A percentile compares a stretch with the other conserved stretches of the same genome.
Evolutionary conservation across 2,113 vertebrate genomes (phyloP).

Genomic region (Triplophysa dalaica): DNA sequence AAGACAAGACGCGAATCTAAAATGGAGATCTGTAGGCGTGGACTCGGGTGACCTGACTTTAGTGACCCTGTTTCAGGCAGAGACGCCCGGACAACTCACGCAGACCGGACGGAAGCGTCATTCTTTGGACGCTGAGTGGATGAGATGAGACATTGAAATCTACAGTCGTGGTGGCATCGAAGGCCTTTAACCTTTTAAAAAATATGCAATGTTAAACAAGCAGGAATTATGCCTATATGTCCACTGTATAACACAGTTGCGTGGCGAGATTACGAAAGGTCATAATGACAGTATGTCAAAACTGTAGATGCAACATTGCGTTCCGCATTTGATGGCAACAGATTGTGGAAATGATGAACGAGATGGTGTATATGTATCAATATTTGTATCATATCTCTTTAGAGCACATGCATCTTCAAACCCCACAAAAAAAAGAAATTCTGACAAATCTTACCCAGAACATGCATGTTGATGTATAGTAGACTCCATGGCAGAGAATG

Average conservation of each 20-base stretch:
- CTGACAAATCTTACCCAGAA: conserved; percentile 48
- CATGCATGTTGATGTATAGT: conserved; percentile 61
- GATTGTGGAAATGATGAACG: not conserved
- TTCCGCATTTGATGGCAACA: conserved; percentile 59
- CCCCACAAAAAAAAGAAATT: conserved; percentile 51
- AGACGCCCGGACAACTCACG: not conserved
- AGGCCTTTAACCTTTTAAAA: conserved; percentile 71
- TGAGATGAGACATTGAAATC: conserved; percentile 36
- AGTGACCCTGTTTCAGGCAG: not conserved
- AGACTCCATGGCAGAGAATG: conserved; percentile 46
- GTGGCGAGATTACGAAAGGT: conserved; percentile 63
- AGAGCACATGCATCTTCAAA: conserved; percentile 74
- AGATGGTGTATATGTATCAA: conserved; percentile 72
- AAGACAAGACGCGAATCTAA: not conserved
- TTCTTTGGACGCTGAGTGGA: not conserved
- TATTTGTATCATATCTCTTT: conserved; percentile 77
- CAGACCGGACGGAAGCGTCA: not conserved
- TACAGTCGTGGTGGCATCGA: conserved; percentile 50
- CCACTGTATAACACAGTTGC: conserved; percentile 60
- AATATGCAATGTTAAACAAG: conserved; percentile 75
- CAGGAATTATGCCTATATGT: conserved; percentile 64
- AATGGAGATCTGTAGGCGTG: not conserved
- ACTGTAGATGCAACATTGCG: conserved; percentile 47
- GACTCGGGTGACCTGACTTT: conserved; percentile 1
- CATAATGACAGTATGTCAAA: conserved; percentile 39